Base-by-base conservation (phyloP, 1,140 invertebrate genomes). In the Microplitis demolitor region DNA sequence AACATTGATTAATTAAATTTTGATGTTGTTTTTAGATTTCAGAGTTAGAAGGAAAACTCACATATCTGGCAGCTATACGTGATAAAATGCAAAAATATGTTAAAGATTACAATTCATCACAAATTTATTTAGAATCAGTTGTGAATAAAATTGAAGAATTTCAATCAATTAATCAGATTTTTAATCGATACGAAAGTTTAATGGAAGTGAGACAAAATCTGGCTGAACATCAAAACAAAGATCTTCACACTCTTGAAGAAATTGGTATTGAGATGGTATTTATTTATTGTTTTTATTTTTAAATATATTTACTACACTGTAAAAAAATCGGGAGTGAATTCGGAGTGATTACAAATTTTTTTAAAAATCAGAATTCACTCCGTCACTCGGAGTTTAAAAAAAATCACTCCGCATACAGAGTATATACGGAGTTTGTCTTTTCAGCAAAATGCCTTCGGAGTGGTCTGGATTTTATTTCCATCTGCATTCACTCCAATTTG, bases 101-200 rank as follows among this genome's bases (percentile, higher is more conserved):
- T 1, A 71, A 83, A 9, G 85, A 88, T 11, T 90, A 90, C 74
- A 87, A 84, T 5, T 88, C 89, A 45, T 90, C 90, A 73, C 80
- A 89, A 83, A 84, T 87, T 56, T 91, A 89, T 76, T 77, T 91
- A 11, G 88, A 89, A 77, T 84, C 79, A 4, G 88, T 90, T 3
- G 84, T 90, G 0, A 83, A 80, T 3, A 86, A 87, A 24, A 89
- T 87, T 24, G 83, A 82, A 0, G 87, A 90, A 51, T 91, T 90
- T 74, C 84, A 89, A 66, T 87, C 88, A 35, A 88, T 90, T 0
- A 76, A 85, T 6, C 89, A 89, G 56, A 89, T 91, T 14, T 86
- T 91, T 31, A 90, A 90, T 77, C 85, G 89, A 66, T 90, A 89
- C 68, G 89, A 90, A 79, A 88, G 88, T 11, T 80, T 90, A 35